Percentiles rank a stretch among this genome's conserved stretches.
Conservation (phyloP, 2,113 vertebrate genomes). For the Seriola dumerili region DNA sequence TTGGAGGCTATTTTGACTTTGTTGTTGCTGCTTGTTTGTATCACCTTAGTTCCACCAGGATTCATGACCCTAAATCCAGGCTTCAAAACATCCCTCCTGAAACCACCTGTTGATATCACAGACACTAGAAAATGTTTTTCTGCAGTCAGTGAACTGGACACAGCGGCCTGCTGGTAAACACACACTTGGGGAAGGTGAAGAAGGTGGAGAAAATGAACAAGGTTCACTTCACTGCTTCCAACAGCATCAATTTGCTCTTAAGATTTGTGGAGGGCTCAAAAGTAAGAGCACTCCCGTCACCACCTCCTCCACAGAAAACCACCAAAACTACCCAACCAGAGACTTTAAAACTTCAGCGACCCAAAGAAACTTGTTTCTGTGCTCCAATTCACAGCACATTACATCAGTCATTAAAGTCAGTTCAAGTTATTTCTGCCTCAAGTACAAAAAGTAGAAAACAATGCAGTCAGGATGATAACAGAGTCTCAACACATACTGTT, state of each 20-base stretch:
- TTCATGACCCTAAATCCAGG: background rate
- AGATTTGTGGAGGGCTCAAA: background rate
- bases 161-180: slow-evolving; percentile 11
- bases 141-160: background rate
- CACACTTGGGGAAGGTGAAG: slow-evolving; percentile 1
- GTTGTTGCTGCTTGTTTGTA: background rate
- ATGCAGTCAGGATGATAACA: background rate
- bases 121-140: slow-evolving; percentile 7
- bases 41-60: background rate
- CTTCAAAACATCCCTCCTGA: background rate
- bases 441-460: background rate
- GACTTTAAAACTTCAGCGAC: slow-evolving; percentile 27
- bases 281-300: background rate
- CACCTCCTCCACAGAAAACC: background rate
- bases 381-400: slow-evolving; percentile 42
- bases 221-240: background rate
- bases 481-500: background rate
- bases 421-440: slow-evolving; percentile 52
- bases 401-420: slow-evolving; percentile 35
- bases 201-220: background rate
- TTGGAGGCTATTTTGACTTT: background rate
- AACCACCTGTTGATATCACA: slow-evolving; percentile 16
- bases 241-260: background rate
- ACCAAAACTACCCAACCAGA: background rate
- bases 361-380: slow-evolving; percentile 18